Evolutionary conservation across 1,140 invertebrate genomes (phyloP).

Genomic region (Melipona quadrifasciata): DNA sequence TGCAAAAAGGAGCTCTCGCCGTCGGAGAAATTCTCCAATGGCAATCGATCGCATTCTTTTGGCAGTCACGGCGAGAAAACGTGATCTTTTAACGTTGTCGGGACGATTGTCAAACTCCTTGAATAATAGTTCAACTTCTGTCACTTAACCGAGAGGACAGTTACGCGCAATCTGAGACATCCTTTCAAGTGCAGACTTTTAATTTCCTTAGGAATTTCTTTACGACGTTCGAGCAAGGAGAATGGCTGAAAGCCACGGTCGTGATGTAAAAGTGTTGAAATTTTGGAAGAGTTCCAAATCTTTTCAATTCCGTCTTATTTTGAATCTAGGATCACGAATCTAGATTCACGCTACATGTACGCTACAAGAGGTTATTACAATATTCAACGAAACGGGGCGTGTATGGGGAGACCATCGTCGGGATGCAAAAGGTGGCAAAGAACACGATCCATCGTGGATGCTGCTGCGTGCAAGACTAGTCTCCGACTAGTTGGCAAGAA

Average conservation of each 20-base stretch:
- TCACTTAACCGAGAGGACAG: neutral
- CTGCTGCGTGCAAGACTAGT: neutral
- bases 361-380: too few relatives aligned
- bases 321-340: too few relatives aligned
- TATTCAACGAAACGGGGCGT: neutral
- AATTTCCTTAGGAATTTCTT: neutral
- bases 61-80: neutral
- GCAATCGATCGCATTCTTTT: neutral
- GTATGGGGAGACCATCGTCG: neutral
- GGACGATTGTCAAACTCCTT: neutral
- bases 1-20: neutral
- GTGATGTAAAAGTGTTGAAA: neutral
- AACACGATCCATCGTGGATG: neutral
- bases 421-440: neutral
- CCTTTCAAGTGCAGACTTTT: neutral
- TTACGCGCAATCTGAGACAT: neutral
- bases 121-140: neutral
- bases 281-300: neutral
- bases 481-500: constrained; percentile 5
- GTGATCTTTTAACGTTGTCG: neutral
- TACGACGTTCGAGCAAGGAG: neutral
- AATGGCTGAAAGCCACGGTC: neutral
- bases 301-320: neutral
- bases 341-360: neutral
- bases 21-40: neutral